phyloP scores from a whole-genome alignment of 1,140 invertebrate species.

The Kradibia gibbosae region DNA sequence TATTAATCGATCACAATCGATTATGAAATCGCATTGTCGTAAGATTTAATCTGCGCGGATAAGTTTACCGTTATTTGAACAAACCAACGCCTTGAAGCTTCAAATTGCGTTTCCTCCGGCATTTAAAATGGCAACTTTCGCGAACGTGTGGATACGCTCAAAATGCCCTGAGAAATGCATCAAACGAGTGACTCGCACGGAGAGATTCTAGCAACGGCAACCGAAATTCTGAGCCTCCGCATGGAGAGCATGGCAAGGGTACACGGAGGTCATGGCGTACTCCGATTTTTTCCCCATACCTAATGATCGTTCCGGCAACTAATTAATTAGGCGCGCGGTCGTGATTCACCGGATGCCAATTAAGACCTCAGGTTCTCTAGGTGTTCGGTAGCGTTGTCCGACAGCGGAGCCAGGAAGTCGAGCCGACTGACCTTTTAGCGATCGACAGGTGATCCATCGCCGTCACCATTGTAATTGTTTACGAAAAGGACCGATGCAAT shows the following conservation, averaged over 20 bases:
- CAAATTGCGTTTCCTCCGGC: too few relatives aligned
- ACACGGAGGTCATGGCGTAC: neutral
- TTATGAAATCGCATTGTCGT: too few relatives aligned
- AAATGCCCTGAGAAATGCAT: too few relatives aligned
- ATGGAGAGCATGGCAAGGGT: neutral
- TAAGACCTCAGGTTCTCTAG: conserved; percentile 64
- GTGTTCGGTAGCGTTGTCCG: neutral
- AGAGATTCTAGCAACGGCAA: too few relatives aligned
- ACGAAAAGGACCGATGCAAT: neutral
- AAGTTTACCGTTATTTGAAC: too few relatives aligned
- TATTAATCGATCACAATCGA: too few relatives aligned
- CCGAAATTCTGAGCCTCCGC: neutral
- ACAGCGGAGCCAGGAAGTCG: neutral
- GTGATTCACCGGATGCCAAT: conserved; percentile 61
- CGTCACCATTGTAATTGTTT: neutral
- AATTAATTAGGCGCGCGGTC: conserved; percentile 70
- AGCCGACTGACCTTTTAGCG: neutral
- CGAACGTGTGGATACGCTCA: too few relatives aligned
- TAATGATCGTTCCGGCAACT: conserved; percentile 64
- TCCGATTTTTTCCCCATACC: conserved; percentile 57
- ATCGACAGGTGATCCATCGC: neutral
- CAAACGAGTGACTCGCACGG: too few relatives aligned
- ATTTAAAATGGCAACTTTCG: too few relatives aligned
- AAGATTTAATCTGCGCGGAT: too few relatives aligned
- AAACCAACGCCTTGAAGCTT: too few relatives aligned